These are phyloP conservation scores for Syngnathus floridae DNA, from an alignment of 2,113 vertebrate genomes.

Conservation along the genomic window DNA sequence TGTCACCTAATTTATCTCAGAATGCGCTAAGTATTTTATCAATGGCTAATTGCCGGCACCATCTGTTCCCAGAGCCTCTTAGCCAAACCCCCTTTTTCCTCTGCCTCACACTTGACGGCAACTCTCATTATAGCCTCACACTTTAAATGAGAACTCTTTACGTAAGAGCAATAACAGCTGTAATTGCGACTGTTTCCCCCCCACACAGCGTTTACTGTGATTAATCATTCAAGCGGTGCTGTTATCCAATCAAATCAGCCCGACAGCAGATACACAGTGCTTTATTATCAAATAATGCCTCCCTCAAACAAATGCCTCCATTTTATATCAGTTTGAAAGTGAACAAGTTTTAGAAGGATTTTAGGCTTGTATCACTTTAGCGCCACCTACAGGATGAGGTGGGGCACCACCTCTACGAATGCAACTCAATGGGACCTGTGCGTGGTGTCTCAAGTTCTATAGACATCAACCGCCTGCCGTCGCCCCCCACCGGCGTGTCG, in stretches of 20 bases:
- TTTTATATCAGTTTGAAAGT: too few relatives aligned
- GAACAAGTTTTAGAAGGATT: too few relatives aligned
- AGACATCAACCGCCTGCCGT: conserved; percentile 88
- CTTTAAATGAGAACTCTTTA: conserved; percentile 27
- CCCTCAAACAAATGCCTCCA: neutral
- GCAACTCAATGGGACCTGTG: neutral
- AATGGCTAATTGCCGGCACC: conserved; percentile 36
- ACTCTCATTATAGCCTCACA: conserved; percentile 23
- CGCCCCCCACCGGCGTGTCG: conserved; percentile 82
- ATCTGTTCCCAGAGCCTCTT: conserved; percentile 42
- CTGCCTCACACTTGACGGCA: conserved; percentile 31
- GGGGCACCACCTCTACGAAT: neutral
- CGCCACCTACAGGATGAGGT: too few relatives aligned
- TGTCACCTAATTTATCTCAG: conserved; percentile 37
- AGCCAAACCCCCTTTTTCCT: conserved; percentile 19
- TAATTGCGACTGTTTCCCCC: conserved; percentile 3
- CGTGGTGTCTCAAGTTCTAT: conserved; percentile 61
- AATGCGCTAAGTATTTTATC: conserved; percentile 34
- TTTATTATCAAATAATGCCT: neutral
- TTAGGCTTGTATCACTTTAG: too few relatives aligned
- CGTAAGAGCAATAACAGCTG: conserved; percentile 18
- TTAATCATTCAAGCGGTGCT: neutral
- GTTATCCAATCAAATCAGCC: neutral
- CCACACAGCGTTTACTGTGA: neutral
- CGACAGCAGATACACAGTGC: neutral